phyloP scores from a whole-genome alignment of 2,888 invertebrate genomes.

The Drosophila borealis region DNA sequence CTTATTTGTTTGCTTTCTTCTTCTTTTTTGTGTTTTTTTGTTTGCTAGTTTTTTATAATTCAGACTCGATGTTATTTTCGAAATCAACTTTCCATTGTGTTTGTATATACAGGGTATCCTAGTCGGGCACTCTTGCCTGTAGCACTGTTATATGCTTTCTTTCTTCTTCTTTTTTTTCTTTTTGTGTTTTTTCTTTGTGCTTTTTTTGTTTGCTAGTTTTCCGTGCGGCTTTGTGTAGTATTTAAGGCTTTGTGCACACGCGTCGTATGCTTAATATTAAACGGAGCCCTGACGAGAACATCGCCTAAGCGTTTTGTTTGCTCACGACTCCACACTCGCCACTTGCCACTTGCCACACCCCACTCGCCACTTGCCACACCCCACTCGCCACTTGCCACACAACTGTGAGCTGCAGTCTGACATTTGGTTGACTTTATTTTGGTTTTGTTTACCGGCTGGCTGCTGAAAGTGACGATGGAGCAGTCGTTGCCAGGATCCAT shows the following conservation, averaged over 20 bases:
- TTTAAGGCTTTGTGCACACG: constrained; percentile 53
- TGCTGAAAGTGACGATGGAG: constrained; percentile 29
- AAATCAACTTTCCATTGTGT: too few species aligned
- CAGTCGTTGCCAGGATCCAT: constrained; percentile 32
- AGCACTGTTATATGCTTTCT: not conserved
- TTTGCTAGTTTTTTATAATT: constrained; percentile 11
- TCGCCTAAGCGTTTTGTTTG: constrained; percentile 58
- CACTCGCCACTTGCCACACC: not conserved
- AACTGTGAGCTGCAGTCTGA: constrained; percentile 41
- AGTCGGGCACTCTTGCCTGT: not conserved
- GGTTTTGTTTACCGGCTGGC: constrained; percentile 38
- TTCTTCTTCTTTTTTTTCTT: not conserved
- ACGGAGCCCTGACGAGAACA: constrained; percentile 38
- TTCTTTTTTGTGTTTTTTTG: constrained; percentile 1
- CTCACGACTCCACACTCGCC: constrained; percentile 37
- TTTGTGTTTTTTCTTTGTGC: constrained; percentile 11
- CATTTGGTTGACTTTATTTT: constrained; percentile 31
- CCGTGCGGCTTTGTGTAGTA: constrained; percentile 28
- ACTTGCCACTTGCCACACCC: constrained; percentile 8
- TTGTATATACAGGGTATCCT: not conserved
- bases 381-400: constrained; percentile 6
- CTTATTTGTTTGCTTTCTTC: not conserved
- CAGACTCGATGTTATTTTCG: too few species aligned
- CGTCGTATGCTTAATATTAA: constrained; percentile 47
- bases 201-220: constrained; percentile 20